phyloP scores from a whole-genome alignment of 2,888 invertebrate genomes.

The Villa cingulata region DNA sequence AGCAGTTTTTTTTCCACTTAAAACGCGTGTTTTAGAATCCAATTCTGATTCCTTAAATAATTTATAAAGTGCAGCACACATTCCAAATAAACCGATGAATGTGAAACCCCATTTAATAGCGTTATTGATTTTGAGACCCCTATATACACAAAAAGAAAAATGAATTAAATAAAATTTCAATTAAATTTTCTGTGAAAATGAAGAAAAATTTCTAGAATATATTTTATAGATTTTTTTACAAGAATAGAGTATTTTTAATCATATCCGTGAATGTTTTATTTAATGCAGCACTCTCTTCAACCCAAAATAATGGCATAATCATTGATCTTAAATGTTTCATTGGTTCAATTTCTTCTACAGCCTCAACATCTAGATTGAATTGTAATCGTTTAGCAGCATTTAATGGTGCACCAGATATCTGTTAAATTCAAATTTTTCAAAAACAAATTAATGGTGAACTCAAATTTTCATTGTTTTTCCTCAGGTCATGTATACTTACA shows the following conservation, averaged over 20 bases:
- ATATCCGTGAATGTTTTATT: conserved; percentile 54
- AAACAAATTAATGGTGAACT: no score
- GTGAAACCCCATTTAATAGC: conserved; percentile 30
- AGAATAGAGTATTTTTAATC: conserved; percentile 40
- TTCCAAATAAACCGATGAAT: conserved; percentile 25
- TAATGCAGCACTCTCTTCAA: conserved; percentile 54
- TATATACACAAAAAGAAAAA: not conserved
- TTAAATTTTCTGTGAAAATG: not conserved
- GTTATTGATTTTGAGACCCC: conserved; percentile 20
- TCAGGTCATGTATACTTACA: no score
- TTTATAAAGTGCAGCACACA: not conserved
- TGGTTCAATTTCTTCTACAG: conserved; percentile 44
- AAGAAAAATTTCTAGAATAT: conserved; percentile 1
- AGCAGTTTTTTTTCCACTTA: not conserved
- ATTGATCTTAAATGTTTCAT: conserved; percentile 47
- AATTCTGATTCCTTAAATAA: not conserved
- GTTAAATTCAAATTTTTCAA: conserved; percentile 26
- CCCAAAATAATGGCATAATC: conserved; percentile 55
- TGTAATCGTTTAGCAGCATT: conserved; percentile 53
- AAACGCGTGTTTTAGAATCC: not conserved
- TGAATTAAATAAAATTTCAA: not conserved
- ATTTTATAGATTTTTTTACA: conserved; percentile 20
- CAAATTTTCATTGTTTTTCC: no score
- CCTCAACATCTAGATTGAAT: conserved; percentile 47
- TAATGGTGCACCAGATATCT: conserved; percentile 57